A percentile compares a stretch with the other conserved stretches of the same genome.
These are phyloP conservation scores for Cyclura pinguis DNA, from an alignment of 2,797 vertebrate genomes.

Conservation along the genomic window DNA sequence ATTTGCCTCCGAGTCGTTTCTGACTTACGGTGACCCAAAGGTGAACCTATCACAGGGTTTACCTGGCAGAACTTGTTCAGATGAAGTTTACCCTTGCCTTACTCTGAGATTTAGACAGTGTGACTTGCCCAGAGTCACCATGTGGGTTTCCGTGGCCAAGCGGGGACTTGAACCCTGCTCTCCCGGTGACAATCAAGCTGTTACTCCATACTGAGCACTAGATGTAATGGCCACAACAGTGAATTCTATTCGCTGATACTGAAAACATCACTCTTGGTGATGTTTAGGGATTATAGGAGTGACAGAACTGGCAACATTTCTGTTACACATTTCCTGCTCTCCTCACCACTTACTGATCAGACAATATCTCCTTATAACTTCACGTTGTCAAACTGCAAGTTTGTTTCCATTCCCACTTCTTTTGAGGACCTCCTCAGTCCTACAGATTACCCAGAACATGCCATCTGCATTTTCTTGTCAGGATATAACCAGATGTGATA, in stretches of 20 bases:
- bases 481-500: not conserved
- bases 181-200: too few species aligned
- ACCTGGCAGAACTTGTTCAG: too few species aligned
- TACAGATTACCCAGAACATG: not conserved
- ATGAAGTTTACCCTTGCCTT: too few species aligned
- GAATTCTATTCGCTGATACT: not conserved
- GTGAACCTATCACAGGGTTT: too few species aligned
- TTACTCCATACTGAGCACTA: not conserved
- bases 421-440: not conserved
- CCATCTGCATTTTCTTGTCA: not conserved
- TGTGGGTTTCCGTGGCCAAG: too few species aligned
- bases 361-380: not conserved
- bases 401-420: not conserved
- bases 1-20: too few species aligned
- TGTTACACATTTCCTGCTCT: not conserved
- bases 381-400: not conserved
- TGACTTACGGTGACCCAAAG: too few species aligned
- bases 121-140: too few species aligned
- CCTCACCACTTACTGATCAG: too few species aligned
- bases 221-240: not conserved
- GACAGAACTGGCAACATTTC: not conserved
- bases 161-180: too few species aligned
- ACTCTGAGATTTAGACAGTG: too few species aligned
- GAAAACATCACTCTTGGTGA: not conserved
- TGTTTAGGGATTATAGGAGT: conserved; percentile 1